Evolutionary conservation across 2,113 vertebrate genomes (phyloP).

Genomic region (Nyctibius bracteatus): DNA sequence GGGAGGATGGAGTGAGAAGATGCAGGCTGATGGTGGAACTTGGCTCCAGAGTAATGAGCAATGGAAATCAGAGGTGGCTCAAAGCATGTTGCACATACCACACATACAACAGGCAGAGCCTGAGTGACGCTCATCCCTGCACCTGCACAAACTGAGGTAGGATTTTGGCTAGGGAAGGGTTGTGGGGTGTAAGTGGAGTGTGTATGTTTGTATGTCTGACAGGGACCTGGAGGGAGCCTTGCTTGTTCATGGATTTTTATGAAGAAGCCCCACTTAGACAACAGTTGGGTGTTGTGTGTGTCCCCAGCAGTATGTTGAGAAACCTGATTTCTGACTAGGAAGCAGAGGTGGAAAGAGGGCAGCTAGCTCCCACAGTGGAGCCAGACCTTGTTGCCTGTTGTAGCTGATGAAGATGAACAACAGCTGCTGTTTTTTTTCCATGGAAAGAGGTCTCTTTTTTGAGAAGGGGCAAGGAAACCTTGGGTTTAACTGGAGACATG

Average conservation of each 20-base stretch:
- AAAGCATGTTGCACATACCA: accelerated
- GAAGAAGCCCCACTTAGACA: neutral
- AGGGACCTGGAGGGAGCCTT: neutral
- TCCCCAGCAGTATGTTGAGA: neutral
- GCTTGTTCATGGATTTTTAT: neutral
- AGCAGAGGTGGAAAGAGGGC: constrained; percentile 6
- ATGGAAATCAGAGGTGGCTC: neutral
- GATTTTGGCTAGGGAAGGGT: neutral
- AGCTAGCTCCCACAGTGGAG: neutral
- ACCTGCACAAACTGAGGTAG: neutral
- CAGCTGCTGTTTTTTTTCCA: neutral
- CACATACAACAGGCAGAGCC: neutral
- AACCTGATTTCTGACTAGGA: constrained; percentile 21
- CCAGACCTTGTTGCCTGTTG: neutral
- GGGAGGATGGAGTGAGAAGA: neutral
- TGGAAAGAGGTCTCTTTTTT: neutral
- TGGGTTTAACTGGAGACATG: neutral
- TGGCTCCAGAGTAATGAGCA: neutral
- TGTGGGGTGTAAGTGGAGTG: neutral
- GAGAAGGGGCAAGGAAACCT: neutral
- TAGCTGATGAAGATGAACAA: neutral
- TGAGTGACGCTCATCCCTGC: neutral
- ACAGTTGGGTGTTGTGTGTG: neutral
- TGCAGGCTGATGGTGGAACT: neutral
- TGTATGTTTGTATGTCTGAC: neutral